phyloP scores from a whole-genome alignment of 2,888 invertebrate species.

The Campoplex nolae region DNA sequence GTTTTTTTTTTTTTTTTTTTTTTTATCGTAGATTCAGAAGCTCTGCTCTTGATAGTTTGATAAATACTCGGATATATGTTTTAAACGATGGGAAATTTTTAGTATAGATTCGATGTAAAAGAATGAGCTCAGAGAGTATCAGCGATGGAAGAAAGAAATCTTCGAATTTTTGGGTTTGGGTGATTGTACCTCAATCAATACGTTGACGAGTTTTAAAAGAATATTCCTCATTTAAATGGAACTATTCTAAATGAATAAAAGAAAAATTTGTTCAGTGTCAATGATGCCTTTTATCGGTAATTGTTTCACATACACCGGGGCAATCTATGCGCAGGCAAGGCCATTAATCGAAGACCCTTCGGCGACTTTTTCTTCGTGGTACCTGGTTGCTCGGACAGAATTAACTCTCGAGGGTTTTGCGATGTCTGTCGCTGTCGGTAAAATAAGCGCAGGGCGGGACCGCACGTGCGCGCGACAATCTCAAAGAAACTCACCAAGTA shows the following conservation, averaged over 20 bases:
- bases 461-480: conserved; percentile 65
- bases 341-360: conserved; percentile 49
- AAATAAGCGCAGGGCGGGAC: conserved; percentile 54
- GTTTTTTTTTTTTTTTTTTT: neutral
- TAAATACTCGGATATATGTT: conserved; percentile 13
- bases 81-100: conserved; percentile 48
- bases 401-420: conserved; percentile 60
- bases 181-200: no score
- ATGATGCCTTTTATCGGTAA: conserved; percentile 18
- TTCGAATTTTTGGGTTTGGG: conserved; percentile 22
- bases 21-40: conserved; percentile 49
- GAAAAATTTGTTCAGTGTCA: conserved; percentile 12
- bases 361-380: conserved; percentile 25
- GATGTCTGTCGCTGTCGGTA: conserved; percentile 59
- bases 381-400: conserved; percentile 52
- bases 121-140: conserved; percentile 12
- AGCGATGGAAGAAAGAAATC: neutral
- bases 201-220: no score
- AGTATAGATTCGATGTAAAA: neutral
- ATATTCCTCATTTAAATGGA: neutral
- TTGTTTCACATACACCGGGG: conserved; percentile 13
- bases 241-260: neutral
- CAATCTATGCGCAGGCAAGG: neutral
- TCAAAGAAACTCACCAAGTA: conserved; percentile 60
- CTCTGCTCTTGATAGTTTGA: conserved; percentile 36